phyloP scores from a whole-genome alignment of 2,797 vertebrate genomes.

The Pristis pectinata region DNA sequence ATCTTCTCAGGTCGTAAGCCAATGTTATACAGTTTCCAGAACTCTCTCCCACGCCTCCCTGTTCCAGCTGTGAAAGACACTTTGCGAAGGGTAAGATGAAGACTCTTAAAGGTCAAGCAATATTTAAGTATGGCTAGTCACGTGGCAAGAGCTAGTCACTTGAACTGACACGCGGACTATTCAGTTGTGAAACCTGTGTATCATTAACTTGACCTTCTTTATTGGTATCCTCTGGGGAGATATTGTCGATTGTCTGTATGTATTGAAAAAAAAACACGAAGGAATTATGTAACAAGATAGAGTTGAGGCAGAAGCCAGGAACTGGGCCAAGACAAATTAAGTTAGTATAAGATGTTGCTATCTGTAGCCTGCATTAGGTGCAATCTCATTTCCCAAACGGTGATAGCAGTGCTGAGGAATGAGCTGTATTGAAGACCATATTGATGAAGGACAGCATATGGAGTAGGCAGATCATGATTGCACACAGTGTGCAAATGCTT shows the following conservation, averaged over 20 bases:
- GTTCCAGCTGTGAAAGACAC: slow-evolving; percentile 75
- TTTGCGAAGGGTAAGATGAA: slow-evolving; percentile 65
- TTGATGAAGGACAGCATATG: no score
- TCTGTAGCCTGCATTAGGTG: no score
- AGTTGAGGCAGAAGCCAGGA: background rate
- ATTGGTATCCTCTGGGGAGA: background rate
- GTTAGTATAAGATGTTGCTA: background rate
- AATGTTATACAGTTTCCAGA: slow-evolving; percentile 81
- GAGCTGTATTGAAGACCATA: no score
- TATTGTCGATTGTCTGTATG: background rate
- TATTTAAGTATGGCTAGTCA: background rate
- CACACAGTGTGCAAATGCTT: no score
- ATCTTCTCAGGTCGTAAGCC: slow-evolving; percentile 83
- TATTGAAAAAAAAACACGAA: background rate
- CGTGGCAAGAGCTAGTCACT: background rate
- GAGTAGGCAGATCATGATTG: no score
- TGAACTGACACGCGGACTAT: background rate
- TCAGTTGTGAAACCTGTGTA: background rate
- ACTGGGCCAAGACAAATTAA: background rate
- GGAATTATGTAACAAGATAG: background rate
- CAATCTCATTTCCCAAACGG: no score
- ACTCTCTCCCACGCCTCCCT: slow-evolving; percentile 74
- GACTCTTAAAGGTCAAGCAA: background rate
- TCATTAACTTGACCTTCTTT: background rate
- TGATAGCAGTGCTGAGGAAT: no score